Conservation (phyloP, 2,113 vertebrate species). For the Papio anubis region DNA sequence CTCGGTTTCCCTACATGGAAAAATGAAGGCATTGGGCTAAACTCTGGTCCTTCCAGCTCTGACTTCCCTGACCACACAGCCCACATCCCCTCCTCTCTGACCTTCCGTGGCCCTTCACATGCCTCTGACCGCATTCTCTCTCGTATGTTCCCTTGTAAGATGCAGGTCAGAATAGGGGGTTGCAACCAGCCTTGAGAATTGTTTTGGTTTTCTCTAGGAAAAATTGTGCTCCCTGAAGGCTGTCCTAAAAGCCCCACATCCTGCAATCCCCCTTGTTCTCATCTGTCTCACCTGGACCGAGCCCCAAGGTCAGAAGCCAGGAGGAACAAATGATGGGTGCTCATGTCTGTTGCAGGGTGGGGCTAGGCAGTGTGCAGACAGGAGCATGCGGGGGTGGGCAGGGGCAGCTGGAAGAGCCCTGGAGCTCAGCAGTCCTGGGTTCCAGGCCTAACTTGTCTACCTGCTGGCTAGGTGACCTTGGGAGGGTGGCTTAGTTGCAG, state of each 20-base stretch:
- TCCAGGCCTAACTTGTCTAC: neutral
- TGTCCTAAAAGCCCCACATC: neutral
- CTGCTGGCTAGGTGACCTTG: neutral
- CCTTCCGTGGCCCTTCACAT: neutral
- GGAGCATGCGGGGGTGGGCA: neutral
- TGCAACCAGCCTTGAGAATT: neutral
- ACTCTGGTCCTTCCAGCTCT: neutral
- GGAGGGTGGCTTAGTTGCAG: neutral
- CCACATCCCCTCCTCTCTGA: neutral
- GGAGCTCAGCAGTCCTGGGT: neutral
- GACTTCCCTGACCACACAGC: neutral
- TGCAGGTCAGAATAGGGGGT: neutral
- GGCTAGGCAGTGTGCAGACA: neutral
- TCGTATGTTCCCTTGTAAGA: neutral
- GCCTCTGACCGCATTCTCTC: neutral
- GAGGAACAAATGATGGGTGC: neutral
- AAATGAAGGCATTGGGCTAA: neutral
- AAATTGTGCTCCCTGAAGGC: neutral
- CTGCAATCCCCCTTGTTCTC: neutral
- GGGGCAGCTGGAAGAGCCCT: neutral
- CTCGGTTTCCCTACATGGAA: neutral
- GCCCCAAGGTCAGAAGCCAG: neutral
- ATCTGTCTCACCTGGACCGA: neutral
- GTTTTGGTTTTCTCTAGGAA: neutral
- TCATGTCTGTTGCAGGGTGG: neutral